Evolutionary conservation across 1,140 invertebrate genomes (phyloP), one percentile per base, ranked within the genome.

Genomic region (Papilio machaon): DNA sequence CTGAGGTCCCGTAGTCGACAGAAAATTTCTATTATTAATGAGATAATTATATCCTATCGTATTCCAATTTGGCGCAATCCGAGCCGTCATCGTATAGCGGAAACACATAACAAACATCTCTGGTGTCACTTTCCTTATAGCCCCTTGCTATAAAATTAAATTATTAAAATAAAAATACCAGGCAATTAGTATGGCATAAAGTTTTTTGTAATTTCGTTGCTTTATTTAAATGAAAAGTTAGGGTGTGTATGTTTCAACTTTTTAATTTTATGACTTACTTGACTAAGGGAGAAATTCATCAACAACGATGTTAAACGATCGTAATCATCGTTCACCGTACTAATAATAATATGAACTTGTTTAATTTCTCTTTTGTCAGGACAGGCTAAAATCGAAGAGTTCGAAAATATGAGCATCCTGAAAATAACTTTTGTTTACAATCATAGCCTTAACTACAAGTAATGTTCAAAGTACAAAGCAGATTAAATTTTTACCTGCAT

Each of bases 371-470:
- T 85, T 84, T 89, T 91, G 81, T 94, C 90, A 2, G 94, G 94
- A 80, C 89, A 91, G 35, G 91, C 91, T 75, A 95, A 81, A 23
- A 95, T 85, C 17, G 92, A 90, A 13, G 92, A 92, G 76, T 88
- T 89, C 2, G 94, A 94, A 85, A 95, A 95, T 83, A 95, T 93
- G 30, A 95, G 87, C 91, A 95, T 94, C 84, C 94, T 95, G 84
- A 80, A 89, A 88, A 74, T 84, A 49, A 80, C 76, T 77, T 49
- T 67, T 60, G 23, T 64, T 11, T 82, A 83, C 60, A 78, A 75
- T 74, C 60, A 47, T 52, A 10, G 23, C 2, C 58, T 74, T 58
- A 19, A n/a, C 1, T 19, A 17, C 19, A 58, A n/a, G 30, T 30
- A 67, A 9, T 5, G 35, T 23, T n/a, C n/a, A n/a, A n/a, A n/a